These are phyloP conservation scores for Carlito syrichta DNA, from an alignment of 2,113 vertebrate species.

Conservation along the genomic window DNA sequence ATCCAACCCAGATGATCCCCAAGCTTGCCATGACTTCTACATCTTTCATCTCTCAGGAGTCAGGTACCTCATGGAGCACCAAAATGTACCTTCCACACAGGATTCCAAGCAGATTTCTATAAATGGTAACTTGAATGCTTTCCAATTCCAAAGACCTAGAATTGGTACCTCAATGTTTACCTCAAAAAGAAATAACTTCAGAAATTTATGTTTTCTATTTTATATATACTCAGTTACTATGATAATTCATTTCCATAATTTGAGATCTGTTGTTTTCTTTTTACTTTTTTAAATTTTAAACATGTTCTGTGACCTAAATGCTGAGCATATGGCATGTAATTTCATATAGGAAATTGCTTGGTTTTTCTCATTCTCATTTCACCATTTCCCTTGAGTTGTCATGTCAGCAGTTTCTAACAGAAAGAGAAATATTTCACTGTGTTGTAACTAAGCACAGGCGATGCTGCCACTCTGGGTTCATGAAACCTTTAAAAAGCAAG, in stretches of 20 bases:
- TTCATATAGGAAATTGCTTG: slow-evolving; percentile 43
- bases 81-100: background rate
- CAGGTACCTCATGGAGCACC: fast-evolving
- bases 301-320: slow-evolving; percentile 51
- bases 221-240: slow-evolving; percentile 59
- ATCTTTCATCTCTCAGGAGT: background rate
- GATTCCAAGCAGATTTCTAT: background rate
- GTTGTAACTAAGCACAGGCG: background rate
- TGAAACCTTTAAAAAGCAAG: background rate
- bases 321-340: slow-evolving; percentile 57
- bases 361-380: slow-evolving; percentile 57
- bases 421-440: slow-evolving; percentile 50
- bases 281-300: slow-evolving; percentile 51
- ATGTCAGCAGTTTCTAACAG: slow-evolving; percentile 31
- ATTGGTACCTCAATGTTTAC: background rate
- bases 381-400: slow-evolving; percentile 30
- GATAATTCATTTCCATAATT: slow-evolving; percentile 50
- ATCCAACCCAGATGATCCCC: background rate
- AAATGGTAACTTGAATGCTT: background rate
- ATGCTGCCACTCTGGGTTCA: background rate
- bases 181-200: slow-evolving; percentile 44
- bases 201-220: slow-evolving; percentile 9
- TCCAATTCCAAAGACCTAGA: background rate
- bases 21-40: background rate
- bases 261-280: slow-evolving; percentile 50